Percentiles rank a stretch among this genome's conserved stretches.
Conservation (phyloP, 1,140 invertebrate species). For the Chlorops oryzae region DNA sequence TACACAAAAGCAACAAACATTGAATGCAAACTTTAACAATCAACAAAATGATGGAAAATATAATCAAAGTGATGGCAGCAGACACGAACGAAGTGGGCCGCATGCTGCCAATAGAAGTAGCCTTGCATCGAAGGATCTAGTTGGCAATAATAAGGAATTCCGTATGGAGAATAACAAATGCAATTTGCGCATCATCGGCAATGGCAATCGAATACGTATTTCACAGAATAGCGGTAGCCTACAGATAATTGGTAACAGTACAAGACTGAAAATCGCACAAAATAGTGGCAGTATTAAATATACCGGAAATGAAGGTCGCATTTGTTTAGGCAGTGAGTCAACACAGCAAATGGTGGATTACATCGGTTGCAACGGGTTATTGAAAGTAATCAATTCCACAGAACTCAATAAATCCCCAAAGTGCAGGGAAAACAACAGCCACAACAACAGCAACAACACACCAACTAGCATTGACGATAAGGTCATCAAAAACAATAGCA, state of each 20-base stretch:
- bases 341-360: slow-evolving; percentile 34
- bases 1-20: too few species aligned
- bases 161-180: slow-evolving; percentile 35
- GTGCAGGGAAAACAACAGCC: slow-evolving; percentile 8
- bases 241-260: slow-evolving; percentile 36
- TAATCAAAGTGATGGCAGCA: too few species aligned
- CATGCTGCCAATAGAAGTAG: too few species aligned
- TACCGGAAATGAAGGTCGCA: slow-evolving; percentile 41
- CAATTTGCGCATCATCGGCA: slow-evolving; percentile 38
- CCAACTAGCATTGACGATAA: neutral
- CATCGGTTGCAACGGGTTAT: slow-evolving; percentile 37
- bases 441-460: slow-evolving; percentile 16
- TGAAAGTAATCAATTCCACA: slow-evolving; percentile 35
- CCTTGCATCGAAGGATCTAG: slow-evolving; percentile 23
- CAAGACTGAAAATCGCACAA: slow-evolving; percentile 32
- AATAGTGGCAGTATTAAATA: slow-evolving; percentile 33
- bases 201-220: slow-evolving; percentile 38
- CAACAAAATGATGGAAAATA: too few species aligned
- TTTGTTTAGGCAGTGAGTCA: slow-evolving; percentile 36
- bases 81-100: too few species aligned
- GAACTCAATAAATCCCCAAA: too few species aligned
- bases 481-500: neutral
- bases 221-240: slow-evolving; percentile 27
- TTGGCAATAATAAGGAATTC: slow-evolving; percentile 42
- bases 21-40: too few species aligned